Percentiles rank a stretch among this genome's conserved stretches.
phyloP scores from a whole-genome alignment of 2,797 vertebrate genomes.

The Zenarchopterus dispar region DNA sequence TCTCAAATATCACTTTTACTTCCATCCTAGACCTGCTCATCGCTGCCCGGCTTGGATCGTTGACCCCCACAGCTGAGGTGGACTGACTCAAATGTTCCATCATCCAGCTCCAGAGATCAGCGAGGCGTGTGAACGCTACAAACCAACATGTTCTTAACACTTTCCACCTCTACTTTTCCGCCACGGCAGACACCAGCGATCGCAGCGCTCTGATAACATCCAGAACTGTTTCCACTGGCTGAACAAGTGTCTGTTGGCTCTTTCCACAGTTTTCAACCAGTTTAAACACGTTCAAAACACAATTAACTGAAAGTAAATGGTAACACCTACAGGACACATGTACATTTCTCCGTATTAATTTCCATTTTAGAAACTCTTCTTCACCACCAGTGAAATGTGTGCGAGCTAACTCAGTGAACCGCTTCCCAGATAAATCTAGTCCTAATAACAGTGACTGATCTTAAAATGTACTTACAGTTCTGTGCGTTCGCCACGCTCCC shows the following conservation, averaged over 20 bases:
- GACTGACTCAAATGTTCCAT: constrained; percentile 41
- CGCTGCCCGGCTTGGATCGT: background rate
- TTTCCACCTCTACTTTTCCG: constrained; percentile 48
- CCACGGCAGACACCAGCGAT: constrained; percentile 9
- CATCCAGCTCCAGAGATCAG: constrained; percentile 9
- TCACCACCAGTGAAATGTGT: background rate
- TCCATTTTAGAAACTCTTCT: too few species aligned
- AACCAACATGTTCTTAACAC: constrained; percentile 51
- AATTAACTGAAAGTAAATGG: background rate
- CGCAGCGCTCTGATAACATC: constrained; percentile 53
- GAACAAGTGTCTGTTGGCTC: background rate
- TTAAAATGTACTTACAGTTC: constrained; percentile 47
- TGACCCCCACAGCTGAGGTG: background rate
- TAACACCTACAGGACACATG: too few species aligned
- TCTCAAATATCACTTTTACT: background rate
- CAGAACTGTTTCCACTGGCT: constrained; percentile 34
- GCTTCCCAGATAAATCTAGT: background rate
- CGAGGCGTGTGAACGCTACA: constrained; percentile 59
- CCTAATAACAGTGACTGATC: background rate
- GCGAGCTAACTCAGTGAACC: background rate
- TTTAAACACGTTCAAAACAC: background rate
- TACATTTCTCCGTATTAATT: too few species aligned
- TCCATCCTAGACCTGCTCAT: background rate
- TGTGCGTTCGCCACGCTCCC: constrained; percentile 29
- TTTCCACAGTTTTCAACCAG: background rate